Conservation (phyloP, 1,140 invertebrate genomes). For the Lerema accius region DNA sequence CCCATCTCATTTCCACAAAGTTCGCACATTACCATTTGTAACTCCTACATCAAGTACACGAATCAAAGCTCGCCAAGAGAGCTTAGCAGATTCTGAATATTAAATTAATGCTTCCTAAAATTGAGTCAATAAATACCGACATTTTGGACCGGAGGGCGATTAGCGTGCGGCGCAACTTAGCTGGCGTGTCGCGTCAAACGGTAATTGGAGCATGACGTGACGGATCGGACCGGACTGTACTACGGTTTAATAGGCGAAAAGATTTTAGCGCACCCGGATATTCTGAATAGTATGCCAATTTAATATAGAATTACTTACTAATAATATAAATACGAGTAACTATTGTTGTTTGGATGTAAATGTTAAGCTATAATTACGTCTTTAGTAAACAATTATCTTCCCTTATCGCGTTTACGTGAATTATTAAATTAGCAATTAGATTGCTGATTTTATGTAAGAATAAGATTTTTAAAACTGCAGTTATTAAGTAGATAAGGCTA, state of each 20-base stretch:
- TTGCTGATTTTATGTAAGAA: no score
- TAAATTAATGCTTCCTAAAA: neutral
- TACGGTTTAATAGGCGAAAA: conserved; percentile 3
- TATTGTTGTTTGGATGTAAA: no score
- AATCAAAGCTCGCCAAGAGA: neutral
- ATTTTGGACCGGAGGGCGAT: conserved; percentile 10
- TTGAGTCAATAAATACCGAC: neutral
- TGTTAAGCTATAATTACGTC: no score
- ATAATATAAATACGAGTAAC: no score
- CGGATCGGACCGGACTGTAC: conserved; percentile 10
- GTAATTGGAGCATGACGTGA: conserved; percentile 25
- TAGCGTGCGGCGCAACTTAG: conserved; percentile 18
- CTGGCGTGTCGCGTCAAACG: conserved; percentile 25
- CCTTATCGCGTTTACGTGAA: no score
- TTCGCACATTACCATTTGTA: no score
- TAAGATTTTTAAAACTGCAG: no score
- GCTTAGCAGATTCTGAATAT: neutral
- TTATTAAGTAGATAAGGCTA: no score
- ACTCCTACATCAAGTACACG: neutral
- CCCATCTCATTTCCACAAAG: no score
- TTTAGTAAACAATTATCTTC: no score
- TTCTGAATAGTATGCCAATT: neutral
- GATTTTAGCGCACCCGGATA: neutral
- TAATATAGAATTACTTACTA: no score
- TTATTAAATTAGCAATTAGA: no score